phyloP scores from a whole-genome alignment of 2,113 vertebrate genomes.

The Lathamus discolor region DNA sequence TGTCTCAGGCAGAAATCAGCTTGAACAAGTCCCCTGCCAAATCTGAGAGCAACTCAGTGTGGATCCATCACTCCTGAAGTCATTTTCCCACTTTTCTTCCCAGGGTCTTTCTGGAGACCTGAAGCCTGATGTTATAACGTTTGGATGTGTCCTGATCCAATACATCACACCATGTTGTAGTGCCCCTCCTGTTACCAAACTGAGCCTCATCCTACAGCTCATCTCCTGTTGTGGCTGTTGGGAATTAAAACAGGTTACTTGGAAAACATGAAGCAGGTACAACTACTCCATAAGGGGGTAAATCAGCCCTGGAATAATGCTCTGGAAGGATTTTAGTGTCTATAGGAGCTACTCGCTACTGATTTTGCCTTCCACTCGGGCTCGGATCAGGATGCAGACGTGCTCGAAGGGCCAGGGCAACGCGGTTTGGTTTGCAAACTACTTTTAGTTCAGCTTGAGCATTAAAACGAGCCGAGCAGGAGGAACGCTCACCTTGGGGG shows the following conservation, averaged over 20 bases:
- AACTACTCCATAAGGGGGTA: neutral
- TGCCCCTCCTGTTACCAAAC: fast-evolving
- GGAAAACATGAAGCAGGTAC: neutral
- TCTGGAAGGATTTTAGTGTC: neutral
- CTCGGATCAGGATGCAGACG: neutral
- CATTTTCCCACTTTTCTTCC: neutral
- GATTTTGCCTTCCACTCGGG: neutral
- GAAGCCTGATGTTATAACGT: fast-evolving
- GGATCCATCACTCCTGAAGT: neutral
- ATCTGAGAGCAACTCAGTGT: fast-evolving
- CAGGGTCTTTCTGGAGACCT: neutral
- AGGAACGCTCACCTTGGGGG: neutral
- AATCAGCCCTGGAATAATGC: neutral
- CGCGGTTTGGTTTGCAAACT: neutral
- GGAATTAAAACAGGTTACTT: neutral
- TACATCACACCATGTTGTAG: fast-evolving
- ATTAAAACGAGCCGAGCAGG: neutral
- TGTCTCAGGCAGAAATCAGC: neutral
- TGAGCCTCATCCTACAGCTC: fast-evolving
- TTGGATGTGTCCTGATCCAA: fast-evolving
- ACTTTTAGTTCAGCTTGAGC: neutral
- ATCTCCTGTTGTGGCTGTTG: neutral
- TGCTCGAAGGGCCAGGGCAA: neutral
- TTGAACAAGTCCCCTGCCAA: neutral
- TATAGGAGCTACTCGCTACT: neutral